Conservation (phyloP, 2,888 invertebrate species). For the Meghimatium bilineatum region DNA sequence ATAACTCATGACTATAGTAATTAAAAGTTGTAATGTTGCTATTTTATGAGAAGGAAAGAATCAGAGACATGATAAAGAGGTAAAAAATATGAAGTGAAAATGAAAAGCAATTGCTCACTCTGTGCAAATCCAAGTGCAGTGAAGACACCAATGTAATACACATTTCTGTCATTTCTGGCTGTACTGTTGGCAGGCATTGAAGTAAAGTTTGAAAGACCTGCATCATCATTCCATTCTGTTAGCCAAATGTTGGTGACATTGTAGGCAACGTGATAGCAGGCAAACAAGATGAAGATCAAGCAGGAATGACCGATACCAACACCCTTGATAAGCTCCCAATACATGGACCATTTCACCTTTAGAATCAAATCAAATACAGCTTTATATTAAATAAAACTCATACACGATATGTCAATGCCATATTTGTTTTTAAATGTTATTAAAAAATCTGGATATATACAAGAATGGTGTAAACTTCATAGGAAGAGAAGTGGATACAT, state of each 20-base stretch:
- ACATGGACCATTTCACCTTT: slow-evolving; percentile 71
- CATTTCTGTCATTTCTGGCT: slow-evolving; percentile 57
- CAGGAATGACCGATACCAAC: slow-evolving; percentile 61
- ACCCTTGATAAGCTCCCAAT: slow-evolving; percentile 67
- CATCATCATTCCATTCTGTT: slow-evolving; percentile 68
- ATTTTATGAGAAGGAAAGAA: not conserved
- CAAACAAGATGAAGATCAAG: slow-evolving; percentile 61
- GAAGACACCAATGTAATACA: slow-evolving; percentile 65
- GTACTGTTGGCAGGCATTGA: slow-evolving; percentile 59
- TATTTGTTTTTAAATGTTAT: not conserved
- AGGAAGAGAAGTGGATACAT: too few species aligned
- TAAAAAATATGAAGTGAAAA: not conserved
- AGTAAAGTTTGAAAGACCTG: slow-evolving; percentile 57
- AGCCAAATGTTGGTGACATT: slow-evolving; percentile 67
- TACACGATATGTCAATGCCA: not conserved
- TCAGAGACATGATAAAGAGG: not conserved
- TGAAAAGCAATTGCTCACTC: slow-evolving; percentile 41
- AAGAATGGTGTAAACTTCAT: too few species aligned
- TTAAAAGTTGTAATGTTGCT: too few species aligned
- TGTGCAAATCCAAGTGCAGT: slow-evolving; percentile 60
- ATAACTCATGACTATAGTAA: too few species aligned
- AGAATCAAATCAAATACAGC: not conserved
- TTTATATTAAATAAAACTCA: not conserved
- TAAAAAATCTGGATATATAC: too few species aligned
- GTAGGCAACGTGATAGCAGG: slow-evolving; percentile 53